Percentiles rank a stretch among this genome's conserved stretches.
These are phyloP conservation scores for Acronicta psi DNA, from an alignment of 2,888 invertebrate genomes.

Conservation along the genomic window DNA sequence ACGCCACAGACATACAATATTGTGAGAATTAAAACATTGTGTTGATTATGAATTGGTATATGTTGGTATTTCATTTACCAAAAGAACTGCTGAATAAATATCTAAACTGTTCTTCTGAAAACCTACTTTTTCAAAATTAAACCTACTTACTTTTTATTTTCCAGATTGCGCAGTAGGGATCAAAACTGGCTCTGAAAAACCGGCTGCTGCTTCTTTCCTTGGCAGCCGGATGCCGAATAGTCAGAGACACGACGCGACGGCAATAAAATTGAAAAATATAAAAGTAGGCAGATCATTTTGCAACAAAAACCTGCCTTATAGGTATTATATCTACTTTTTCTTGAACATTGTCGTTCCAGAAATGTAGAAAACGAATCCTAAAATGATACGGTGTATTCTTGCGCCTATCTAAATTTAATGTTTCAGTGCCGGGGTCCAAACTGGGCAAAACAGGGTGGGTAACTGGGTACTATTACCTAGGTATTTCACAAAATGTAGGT, in stretches of 20 bases:
- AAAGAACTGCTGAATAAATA: too few species aligned
- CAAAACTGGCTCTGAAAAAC: constrained; percentile 52
- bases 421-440: too few species aligned
- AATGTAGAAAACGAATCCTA: too few species aligned
- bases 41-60: neutral
- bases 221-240: neutral
- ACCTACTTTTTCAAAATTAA: neutral
- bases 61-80: too few species aligned
- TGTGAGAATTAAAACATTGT: constrained; percentile 6
- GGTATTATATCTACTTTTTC: too few species aligned
- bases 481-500: too few species aligned
- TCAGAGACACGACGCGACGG: constrained; percentile 5
- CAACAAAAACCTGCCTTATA: constrained; percentile 1
- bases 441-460: neutral
- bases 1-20: constrained; percentile 20
- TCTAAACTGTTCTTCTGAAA: too few species aligned
- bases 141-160: too few species aligned
- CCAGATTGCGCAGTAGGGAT: constrained; percentile 19
- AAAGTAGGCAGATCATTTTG: neutral
- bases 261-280: neutral
- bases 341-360: too few species aligned
- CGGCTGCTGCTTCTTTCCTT: constrained; percentile 44
- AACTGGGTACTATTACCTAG: too few species aligned
- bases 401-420: too few species aligned
- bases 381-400: too few species aligned